Conservation (phyloP, 53 echinoderm and acorn worm species). For the Henricia sp. region DNA sequence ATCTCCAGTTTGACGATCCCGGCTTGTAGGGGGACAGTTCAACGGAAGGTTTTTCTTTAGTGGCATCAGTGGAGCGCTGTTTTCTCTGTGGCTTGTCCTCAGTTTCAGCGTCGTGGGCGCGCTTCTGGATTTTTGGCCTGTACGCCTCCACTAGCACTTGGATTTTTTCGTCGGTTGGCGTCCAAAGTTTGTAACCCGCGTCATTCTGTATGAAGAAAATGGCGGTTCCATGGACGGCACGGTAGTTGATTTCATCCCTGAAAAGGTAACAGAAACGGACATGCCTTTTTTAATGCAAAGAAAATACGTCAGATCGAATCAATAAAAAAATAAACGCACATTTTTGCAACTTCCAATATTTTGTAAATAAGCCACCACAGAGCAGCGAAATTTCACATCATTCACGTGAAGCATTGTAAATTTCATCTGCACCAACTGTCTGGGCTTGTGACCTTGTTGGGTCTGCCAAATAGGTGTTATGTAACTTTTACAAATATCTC, state of each 20-base stretch:
- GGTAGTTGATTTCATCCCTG: slow-evolving; percentile 72
- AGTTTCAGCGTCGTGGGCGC: background rate
- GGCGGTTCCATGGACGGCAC: slow-evolving; percentile 87
- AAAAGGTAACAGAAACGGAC: background rate
- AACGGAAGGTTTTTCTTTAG: too few species aligned
- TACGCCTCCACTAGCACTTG: slow-evolving; percentile 74
- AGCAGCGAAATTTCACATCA: background rate
- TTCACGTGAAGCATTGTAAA: background rate
- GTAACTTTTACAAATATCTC: background rate
- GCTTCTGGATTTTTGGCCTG: slow-evolving; percentile 37
- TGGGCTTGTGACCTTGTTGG: background rate
- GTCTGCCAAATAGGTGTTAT: background rate
- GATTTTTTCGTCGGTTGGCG: slow-evolving; percentile 87
- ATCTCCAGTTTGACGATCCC: too few species aligned
- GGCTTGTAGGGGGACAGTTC: too few species aligned
- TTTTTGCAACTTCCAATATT: background rate
- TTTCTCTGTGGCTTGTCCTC: background rate
- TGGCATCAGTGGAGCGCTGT: background rate
- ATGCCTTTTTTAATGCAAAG: too few species aligned
- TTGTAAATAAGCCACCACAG: background rate
- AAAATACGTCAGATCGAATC: background rate
- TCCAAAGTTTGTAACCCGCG: slow-evolving; percentile 85
- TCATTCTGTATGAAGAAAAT: slow-evolving; percentile 98
- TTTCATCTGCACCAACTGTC: background rate
- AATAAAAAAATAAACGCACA: background rate